Conservation (phyloP, 2,113 vertebrate species). For the Brachypodius melanocephalos region DNA sequence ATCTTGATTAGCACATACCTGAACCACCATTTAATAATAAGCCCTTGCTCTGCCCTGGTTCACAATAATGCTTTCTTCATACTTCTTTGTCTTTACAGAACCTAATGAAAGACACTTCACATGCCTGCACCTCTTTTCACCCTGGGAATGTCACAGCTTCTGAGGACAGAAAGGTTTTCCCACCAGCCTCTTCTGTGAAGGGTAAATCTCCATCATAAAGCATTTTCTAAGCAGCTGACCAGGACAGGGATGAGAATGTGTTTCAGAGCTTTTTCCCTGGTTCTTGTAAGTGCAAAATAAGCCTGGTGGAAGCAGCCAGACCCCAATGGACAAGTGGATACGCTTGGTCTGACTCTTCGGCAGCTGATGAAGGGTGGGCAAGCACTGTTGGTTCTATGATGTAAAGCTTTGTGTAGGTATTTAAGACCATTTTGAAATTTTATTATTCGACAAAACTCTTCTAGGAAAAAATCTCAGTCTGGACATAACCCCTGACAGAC, state of each 20-base stretch:
- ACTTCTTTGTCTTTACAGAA: not conserved
- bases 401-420: not conserved
- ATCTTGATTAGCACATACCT: not conserved
- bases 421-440: not conserved
- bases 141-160: not conserved
- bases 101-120: not conserved
- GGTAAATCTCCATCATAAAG: not conserved
- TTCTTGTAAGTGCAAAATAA: not conserved
- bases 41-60: not conserved
- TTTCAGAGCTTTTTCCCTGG: not conserved
- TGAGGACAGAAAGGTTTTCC: not conserved
- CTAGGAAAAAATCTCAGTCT: not conserved
- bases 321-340: not conserved
- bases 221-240: not conserved
- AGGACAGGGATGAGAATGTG: not conserved
- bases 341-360: not conserved
- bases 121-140: not conserved
- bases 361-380: not conserved
- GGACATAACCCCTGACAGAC: not conserved
- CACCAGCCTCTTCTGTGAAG: not conserved
- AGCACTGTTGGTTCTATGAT: not conserved
- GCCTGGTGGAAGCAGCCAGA: not conserved
- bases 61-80: not conserved
- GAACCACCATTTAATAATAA: not conserved
- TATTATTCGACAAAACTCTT: not conserved